Percentiles rank a stretch among this genome's conserved stretches.
phyloP scores from a whole-genome alignment of 2,113 vertebrate genomes.

The Manacus vitellinus region DNA sequence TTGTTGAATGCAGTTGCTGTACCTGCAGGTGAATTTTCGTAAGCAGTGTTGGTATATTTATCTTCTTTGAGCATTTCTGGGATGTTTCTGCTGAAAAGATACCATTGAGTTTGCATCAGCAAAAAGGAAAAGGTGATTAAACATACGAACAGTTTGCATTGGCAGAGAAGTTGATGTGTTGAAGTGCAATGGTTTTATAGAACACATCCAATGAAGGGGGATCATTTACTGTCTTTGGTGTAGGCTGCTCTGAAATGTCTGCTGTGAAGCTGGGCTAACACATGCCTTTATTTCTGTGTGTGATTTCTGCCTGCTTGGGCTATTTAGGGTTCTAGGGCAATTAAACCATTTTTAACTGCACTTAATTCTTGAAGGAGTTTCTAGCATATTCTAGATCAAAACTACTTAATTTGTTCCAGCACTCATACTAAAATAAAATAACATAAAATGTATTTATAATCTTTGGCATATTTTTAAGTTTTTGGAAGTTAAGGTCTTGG shows the following conservation, averaged over 20 bases:
- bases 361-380: background rate
- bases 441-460: background rate
- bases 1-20: background rate
- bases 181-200: background rate
- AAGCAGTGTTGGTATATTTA: background rate
- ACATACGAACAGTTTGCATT: background rate
- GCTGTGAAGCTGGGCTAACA: constrained; percentile 6
- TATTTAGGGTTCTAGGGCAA: constrained; percentile 33
- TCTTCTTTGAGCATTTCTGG: background rate
- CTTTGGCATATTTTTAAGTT: background rate
- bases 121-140: background rate
- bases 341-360: background rate
- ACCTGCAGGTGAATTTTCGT: background rate
- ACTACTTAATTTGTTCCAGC: background rate
- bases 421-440: background rate
- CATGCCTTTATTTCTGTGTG: background rate
- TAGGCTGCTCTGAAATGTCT: background rate
- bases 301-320: constrained; percentile 5
- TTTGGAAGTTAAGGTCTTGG: background rate
- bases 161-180: background rate
- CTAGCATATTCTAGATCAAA: background rate
- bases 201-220: background rate
- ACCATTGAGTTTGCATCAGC: background rate
- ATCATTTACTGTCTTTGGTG: background rate
- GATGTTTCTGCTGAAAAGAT: background rate